A percentile compares a stretch with the other conserved stretches of the same genome.
Evolutionary conservation across 2,113 vertebrate species (phyloP).

Genomic region (Setophaga petechia): DNA sequence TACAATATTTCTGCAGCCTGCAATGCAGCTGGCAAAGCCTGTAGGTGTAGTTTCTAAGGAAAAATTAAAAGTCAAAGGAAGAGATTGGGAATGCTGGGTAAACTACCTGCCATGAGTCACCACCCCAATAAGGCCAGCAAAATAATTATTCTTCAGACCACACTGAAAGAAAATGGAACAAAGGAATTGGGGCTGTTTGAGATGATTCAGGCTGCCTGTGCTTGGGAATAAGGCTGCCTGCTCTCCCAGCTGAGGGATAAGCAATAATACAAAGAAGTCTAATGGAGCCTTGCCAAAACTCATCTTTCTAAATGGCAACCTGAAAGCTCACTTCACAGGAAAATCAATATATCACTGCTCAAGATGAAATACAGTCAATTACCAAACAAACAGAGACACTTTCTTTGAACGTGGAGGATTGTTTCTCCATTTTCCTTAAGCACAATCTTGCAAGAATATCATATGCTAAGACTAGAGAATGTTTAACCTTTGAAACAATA

Average conservation of each 20-base stretch:
- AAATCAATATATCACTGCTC: neutral
- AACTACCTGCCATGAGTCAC: neutral
- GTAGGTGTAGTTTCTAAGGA: fast-evolving
- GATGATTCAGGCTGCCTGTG: neutral
- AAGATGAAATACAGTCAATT: neutral
- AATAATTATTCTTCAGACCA: neutral
- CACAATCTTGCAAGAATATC: neutral
- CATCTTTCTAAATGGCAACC: conserved; percentile 18
- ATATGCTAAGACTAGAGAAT: neutral
- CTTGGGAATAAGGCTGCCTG: neutral
- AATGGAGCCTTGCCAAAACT: neutral
- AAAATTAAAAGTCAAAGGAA: neutral
- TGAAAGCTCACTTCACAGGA: neutral
- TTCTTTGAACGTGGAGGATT: fast-evolving
- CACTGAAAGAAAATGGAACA: neutral
- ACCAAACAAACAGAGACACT: neutral
- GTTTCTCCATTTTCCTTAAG: no score
- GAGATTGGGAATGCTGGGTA: neutral
- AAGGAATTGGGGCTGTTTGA: neutral
- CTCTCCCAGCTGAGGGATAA: neutral
- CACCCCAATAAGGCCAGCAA: fast-evolving
- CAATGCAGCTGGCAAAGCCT: neutral
- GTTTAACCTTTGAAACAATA: neutral
- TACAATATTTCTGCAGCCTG: neutral
- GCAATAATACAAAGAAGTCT: neutral